Evolutionary conservation across 2,113 vertebrate species (phyloP), one percentile per base, ranked within the genome.

Genomic region (Nycticorax nycticorax): DNA sequence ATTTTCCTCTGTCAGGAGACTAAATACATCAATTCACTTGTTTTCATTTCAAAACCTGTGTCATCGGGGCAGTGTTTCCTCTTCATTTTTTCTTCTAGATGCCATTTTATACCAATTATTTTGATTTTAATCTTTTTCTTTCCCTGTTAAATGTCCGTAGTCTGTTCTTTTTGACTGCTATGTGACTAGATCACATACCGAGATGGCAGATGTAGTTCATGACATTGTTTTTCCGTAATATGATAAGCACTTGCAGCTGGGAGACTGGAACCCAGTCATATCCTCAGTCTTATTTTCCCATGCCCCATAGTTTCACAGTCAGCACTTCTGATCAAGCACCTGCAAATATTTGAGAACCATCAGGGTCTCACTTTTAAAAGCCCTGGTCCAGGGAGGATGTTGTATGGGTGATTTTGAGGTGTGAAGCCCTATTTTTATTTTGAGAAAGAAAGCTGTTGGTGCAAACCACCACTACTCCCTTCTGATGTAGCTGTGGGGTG

Each of bases 391-490:
- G 2, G 24, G 16, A 57, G 12, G 2, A 5, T 43, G 3, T 20
- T 66, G 8, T 43, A 9, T 56, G 52, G 11, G 1, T 88, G 48
- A n/a, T 72, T 67, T 63, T 72, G 43, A 28, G 68, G 33, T 27
- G 7, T 43, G 64, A 89, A 82, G 39, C 27, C 7, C 12, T 71
- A 0, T 62, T 63, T 85, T 64, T 39, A 43, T 67, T 85, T 88
- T 64, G 47, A 64, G 43, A 88, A 47, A 45, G 41, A 4, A 77
- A 85, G 11, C 12, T 75, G 9, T 57, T 75, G 20, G 6, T 87
- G 21, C n/a, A 76, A 50, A 88, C 15, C 33, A 47, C 15, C 4
- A 2, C 22, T 39, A 0, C 56, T 80, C 3, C 7, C 1, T 23
- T 60, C 21, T 57, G 62, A 19, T 3, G 5, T n/a, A 66, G 9